Evolutionary conservation across 2,797 vertebrate species (phyloP), one percentile per base, ranked within the genome.

Genomic region (Gallirallus australis): DNA sequence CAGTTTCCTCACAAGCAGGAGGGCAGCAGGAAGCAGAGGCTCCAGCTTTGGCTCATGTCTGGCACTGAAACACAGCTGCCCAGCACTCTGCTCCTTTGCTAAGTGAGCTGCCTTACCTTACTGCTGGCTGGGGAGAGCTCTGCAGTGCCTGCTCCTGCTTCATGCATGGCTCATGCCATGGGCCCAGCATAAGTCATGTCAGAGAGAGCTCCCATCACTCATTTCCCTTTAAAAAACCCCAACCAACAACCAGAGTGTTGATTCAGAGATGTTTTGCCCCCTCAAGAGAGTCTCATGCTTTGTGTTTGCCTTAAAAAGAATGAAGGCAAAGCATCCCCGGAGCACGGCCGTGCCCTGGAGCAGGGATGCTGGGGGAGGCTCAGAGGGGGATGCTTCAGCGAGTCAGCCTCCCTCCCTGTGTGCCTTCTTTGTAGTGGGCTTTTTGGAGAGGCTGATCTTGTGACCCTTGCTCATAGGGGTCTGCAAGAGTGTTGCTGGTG

Each of bases 1-100:
- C 77, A 40, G 63, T 94, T 95, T 95, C 52, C 80, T 42, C 45
- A 24, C 15, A 12, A 13, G 37, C 9, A 75, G 85, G 21, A 40
- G 15, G 30, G 17, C 0, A 10, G 13, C 27, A 56, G 70, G 70
- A 76, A 70, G 56, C 54, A 45, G 65, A 64, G 42, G 24, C 37
- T 65, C 40, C 1, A 18, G 45, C 42, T 89, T 30, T 56, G 28
- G 19, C 30, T 76, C 19, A 3, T 16, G 5, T 47, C 42, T 23
- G 12, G 42, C 8, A 14, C 20, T 89, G 63, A 65, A 82, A 17
- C 28, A 7, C 11, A 2, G 42, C 12, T 61, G 68, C 47, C 48
- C 75, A 15, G 59, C 6, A 3, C 54, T 87, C 60, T 25, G 47
- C n/a, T 76, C 40, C 81, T 75, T 27, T 1, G 4, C 28, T 25